These are phyloP conservation scores for Knipowitschia caucasica DNA, from an alignment of 2,797 vertebrate species.

Conservation along the genomic window DNA sequence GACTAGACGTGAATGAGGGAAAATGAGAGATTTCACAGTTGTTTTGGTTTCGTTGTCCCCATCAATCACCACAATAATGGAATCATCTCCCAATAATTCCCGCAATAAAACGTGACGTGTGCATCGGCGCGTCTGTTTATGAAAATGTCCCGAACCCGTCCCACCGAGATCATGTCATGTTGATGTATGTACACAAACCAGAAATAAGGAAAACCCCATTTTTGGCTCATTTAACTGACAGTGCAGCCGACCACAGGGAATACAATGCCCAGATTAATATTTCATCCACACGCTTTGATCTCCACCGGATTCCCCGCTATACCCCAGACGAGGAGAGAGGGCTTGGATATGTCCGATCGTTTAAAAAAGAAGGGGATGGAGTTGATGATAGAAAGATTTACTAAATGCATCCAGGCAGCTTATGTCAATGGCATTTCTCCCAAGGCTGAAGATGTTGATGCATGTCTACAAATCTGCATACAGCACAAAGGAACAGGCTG, in stretches of 20 bases:
- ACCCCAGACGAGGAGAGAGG: conserved; percentile 3
- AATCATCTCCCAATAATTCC: not conserved
- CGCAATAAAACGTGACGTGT: not conserved
- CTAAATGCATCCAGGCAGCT: conserved; percentile 8
- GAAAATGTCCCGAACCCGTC: conserved; percentile 7
- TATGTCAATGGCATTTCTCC: conserved; percentile 10
- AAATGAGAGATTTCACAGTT: not conserved
- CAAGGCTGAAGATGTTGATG: not conserved
- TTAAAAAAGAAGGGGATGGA: not conserved
- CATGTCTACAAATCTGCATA: conserved; percentile 9
- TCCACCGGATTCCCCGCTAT: conserved; percentile 10
- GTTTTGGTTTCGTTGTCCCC: not conserved
- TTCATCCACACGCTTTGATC: conserved; percentile 35
- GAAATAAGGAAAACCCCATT: conserved; percentile 14
- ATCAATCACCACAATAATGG: not conserved
- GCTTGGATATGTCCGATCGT: conserved; percentile 19
- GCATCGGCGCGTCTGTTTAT: no score
- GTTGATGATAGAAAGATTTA: conserved; percentile 3
- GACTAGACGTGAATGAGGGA: not conserved
- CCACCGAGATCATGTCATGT: conserved; percentile 1
- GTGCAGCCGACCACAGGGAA: conserved; percentile 4
- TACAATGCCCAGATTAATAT: conserved; percentile 20
- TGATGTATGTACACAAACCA: not conserved
- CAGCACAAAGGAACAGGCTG: not conserved
- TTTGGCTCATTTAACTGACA: conserved; percentile 16